Conservation (phyloP, 2,113 vertebrate genomes). For the Gymnocephalus cernua region DNA sequence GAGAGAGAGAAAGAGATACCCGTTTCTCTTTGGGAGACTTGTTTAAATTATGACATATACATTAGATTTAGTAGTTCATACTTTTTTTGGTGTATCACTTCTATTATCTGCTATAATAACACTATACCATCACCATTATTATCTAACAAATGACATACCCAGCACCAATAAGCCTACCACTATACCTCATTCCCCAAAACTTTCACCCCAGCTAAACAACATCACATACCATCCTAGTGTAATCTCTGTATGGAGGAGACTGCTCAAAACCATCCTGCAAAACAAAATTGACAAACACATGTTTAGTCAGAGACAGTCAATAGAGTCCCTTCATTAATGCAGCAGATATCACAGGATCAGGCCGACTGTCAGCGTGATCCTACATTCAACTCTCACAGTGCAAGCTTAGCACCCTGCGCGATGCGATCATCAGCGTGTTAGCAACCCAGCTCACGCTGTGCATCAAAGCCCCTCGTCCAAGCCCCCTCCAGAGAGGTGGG, state of each 20-base stretch:
- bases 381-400: constrained; percentile 58
- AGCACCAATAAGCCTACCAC: constrained; percentile 37
- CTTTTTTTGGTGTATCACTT: too few relatives aligned
- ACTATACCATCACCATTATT: constrained; percentile 42
- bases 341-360: constrained; percentile 43
- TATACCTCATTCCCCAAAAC: constrained; percentile 40
- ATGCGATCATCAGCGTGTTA: constrained; percentile 63
- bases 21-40: too few relatives aligned
- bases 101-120: not conserved
- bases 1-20: too few relatives aligned
- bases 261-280: constrained; percentile 70
- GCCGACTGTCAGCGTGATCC: constrained; percentile 46
- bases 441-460: constrained; percentile 67
- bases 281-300: constrained; percentile 63
- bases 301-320: constrained; percentile 41
- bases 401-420: constrained; percentile 55
- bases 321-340: constrained; percentile 13
- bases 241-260: constrained; percentile 78
- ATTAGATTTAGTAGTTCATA: too few relatives aligned
- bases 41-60: too few relatives aligned
- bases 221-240: constrained; percentile 79
- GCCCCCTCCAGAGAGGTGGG: constrained; percentile 35
- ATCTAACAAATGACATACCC: constrained; percentile 2
- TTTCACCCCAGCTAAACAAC: constrained; percentile 25
- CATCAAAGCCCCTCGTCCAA: constrained; percentile 72